phyloP scores from a whole-genome alignment of 2,797 vertebrate genomes.

The Carduelis carduelis region DNA sequence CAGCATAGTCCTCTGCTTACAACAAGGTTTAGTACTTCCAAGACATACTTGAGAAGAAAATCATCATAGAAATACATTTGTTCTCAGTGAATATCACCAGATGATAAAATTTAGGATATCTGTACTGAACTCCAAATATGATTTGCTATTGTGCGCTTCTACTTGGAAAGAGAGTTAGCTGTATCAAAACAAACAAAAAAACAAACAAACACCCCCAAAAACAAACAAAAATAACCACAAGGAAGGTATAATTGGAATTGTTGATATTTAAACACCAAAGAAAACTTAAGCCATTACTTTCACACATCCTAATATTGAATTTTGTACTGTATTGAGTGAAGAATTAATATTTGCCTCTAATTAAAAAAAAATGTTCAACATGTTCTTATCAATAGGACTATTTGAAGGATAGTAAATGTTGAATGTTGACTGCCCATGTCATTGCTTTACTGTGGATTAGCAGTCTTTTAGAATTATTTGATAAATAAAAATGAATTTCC shows the following conservation, averaged over 20 bases:
- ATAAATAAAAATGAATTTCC: not conserved
- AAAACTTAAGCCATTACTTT: not conserved
- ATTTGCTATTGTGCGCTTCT: not conserved
- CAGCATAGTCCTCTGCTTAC: not conserved
- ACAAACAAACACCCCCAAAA: too few relatives aligned
- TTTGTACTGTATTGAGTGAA: not conserved
- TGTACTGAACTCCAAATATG: rapidly evolving
- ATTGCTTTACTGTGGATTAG: not conserved
- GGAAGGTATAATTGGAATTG: not conserved
- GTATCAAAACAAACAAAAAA: not conserved
- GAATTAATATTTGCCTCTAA: not conserved
- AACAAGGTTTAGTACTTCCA: not conserved
- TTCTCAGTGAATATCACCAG: not conserved
- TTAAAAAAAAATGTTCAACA: not conserved
- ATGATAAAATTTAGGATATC: not conserved
- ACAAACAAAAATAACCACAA: too few relatives aligned
- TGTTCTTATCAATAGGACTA: not conserved
- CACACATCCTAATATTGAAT: not conserved
- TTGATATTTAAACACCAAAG: not conserved
- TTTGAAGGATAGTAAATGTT: not conserved
- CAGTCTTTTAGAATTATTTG: not conserved
- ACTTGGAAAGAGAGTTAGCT: not conserved
- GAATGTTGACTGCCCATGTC: not conserved
- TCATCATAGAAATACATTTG: not conserved
- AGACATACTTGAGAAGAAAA: not conserved